phyloP scores from a whole-genome alignment of 2,797 vertebrate species.

The Telmatherina bonti region DNA sequence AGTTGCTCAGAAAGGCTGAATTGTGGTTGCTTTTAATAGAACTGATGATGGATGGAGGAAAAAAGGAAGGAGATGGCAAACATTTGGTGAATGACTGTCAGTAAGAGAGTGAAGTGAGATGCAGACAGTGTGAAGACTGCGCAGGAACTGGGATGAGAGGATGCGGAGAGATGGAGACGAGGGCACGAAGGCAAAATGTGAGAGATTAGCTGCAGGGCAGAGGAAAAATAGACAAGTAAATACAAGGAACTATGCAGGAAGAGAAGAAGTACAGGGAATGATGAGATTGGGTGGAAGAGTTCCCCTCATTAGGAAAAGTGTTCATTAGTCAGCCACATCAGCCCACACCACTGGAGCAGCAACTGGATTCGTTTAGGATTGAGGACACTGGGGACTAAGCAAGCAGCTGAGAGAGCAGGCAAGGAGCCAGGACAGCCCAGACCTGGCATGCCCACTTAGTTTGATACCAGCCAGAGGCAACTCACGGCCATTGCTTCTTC shows the following conservation, averaged over 20 bases:
- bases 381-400: slow-evolving; percentile 76
- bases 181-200: slow-evolving; percentile 26
- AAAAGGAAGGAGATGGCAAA: slow-evolving; percentile 58
- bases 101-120: slow-evolving; percentile 61
- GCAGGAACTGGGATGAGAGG: slow-evolving; percentile 55
- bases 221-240: slow-evolving; percentile 24
- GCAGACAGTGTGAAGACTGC: slow-evolving; percentile 59
- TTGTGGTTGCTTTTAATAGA: slow-evolving; percentile 71
- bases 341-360: slow-evolving; percentile 69
- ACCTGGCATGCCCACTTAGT: slow-evolving; percentile 76
- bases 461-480: slow-evolving; percentile 71
- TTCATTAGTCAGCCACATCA: slow-evolving; percentile 75
- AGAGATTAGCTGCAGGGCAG: slow-evolving; percentile 17
- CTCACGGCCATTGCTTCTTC: slow-evolving; percentile 45
- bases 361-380: slow-evolving; percentile 78
- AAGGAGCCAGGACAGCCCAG: slow-evolving; percentile 72
- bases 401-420: slow-evolving; percentile 78
- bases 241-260: slow-evolving; percentile 30
- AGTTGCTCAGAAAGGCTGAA: slow-evolving; percentile 58
- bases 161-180: slow-evolving; percentile 56
- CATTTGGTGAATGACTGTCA: slow-evolving; percentile 64
- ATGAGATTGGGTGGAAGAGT: slow-evolving; percentile 32
- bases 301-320: slow-evolving; percentile 63
- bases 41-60: slow-evolving; percentile 46
- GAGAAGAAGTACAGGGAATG: slow-evolving; percentile 20